A percentile compares a stretch with the other conserved stretches of the same genome.
phyloP scores from a whole-genome alignment of 37 sponge, comb jelly and placozoan genomes.

The Aphrocallistes beatrix region DNA sequence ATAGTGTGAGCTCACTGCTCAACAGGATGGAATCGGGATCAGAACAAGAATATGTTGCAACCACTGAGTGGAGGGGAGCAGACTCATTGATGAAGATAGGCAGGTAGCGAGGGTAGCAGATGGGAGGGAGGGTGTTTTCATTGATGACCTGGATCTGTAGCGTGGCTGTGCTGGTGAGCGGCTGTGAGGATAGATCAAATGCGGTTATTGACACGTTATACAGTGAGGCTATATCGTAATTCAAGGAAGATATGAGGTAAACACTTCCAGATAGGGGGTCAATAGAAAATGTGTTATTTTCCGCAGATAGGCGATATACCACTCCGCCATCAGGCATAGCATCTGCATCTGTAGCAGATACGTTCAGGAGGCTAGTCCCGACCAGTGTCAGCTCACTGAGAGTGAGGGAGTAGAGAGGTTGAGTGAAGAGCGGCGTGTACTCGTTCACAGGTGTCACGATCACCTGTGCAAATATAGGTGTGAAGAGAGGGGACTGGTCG shows the following conservation, averaged over 20 bases:
- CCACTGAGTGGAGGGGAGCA: not conserved
- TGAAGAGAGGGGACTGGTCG: not conserved
- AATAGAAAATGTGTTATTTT: not conserved
- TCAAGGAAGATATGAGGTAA: not conserved
- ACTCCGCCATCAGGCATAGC: not conserved
- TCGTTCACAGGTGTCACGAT: slow-evolving; percentile 11
- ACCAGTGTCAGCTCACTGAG: not conserved
- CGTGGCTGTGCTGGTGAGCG: not conserved
- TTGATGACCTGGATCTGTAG: not conserved
- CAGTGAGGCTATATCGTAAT: not conserved
- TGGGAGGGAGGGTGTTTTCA: not conserved
- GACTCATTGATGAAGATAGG: not conserved
- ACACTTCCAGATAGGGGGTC: not conserved
- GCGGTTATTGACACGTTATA: not conserved
- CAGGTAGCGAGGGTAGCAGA: not conserved
- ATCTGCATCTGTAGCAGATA: not conserved
- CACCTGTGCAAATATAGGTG: not conserved
- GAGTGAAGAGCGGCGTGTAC: not conserved
- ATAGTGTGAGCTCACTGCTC: not conserved
- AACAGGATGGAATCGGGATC: not conserved
- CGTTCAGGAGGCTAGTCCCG: not conserved
- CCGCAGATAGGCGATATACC: not conserved
- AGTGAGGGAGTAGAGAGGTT: not conserved
- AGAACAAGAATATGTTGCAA: not conserved
- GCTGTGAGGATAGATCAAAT: not conserved